Evolutionary conservation across 2,113 vertebrate species (phyloP), one percentile per base, ranked within the genome.

Genomic region (Perca flavescens): DNA sequence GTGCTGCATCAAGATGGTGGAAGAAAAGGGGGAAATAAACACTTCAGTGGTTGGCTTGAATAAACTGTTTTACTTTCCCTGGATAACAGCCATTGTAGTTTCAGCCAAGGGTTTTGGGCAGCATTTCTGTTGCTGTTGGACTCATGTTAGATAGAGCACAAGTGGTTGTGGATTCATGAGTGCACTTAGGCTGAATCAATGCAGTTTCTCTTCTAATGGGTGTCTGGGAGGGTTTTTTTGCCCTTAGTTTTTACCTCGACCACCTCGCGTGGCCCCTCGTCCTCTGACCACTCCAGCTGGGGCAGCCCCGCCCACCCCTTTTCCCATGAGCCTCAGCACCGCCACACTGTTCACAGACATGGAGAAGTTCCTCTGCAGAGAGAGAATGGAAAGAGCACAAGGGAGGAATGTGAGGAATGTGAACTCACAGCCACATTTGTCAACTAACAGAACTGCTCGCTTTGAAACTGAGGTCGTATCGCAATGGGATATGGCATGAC

Each of bases 261-360:
- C 96, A 47, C 94, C 95, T 90, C 97, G 92, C 0, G 96, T 85
- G 81, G 94, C 94, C 91, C 96, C 97, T 90, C 97, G 94, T 83
- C 97, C 97, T 65, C 97, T 94, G 77, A 95, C 92, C 80, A 96
- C 91, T 53, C 96, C 95, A 1, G 95, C 92, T 1, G 96, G 94
- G 52, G 96, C 79, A 4, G 96, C 89, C 10, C 93, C 96, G 3
- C 95, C 89, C 79, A 95, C 92, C 76, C 97, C 97, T 91, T 97
- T 97, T 74, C 97, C 97, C 97, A 97, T 97, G 83, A 98, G 96
- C 93, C 97, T 96, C 88, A 98, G 95, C 91, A 98, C 97, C 8
- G 97, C 97, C 92, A 97, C 96, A 64, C 97, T 98, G 94, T 98
- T 98, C 94, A 98, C 97, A 70, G 97, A 98, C 96, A 98, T 96